Conservation (phyloP, 92 coral and sea anemone species). For the Actinostola sp. region DNA sequence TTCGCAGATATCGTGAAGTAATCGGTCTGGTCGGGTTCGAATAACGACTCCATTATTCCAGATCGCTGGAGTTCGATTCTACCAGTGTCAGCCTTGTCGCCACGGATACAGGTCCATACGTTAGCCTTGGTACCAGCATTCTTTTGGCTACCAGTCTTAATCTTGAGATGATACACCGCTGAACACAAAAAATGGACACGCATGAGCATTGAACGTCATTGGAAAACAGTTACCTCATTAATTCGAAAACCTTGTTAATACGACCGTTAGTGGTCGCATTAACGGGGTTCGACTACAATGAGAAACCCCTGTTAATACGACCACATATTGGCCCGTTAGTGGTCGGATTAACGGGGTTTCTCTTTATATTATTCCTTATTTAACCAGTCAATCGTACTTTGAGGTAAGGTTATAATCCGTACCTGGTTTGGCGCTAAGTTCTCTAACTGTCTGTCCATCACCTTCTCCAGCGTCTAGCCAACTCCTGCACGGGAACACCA, state of each 20-base stretch:
- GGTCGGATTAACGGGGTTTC: no score
- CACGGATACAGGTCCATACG: slow-evolving; percentile 90
- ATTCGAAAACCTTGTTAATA: neutral
- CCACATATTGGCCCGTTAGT: no score
- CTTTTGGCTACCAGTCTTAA: slow-evolving; percentile 86
- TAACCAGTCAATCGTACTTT: neutral
- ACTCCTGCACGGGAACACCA: slow-evolving; percentile 91
- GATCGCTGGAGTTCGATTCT: slow-evolving; percentile 82
- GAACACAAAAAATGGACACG: neutral
- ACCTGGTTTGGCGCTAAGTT: slow-evolving; percentile 86
- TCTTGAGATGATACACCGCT: slow-evolving; percentile 91
- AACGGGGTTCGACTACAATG: no score
- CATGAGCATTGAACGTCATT: neutral
- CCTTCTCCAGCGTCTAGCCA: slow-evolving; percentile 90
- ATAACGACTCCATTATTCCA: slow-evolving; percentile 81
- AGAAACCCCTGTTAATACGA: no score
- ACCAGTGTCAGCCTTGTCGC: slow-evolving; percentile 94
- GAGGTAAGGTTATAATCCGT: neutral
- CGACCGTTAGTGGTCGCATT: neutral
- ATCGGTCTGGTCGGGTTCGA: slow-evolving; percentile 96
- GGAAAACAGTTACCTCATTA: neutral
- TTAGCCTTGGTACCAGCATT: slow-evolving; percentile 89
- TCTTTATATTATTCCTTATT: no score
- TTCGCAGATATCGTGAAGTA: slow-evolving; percentile 93
- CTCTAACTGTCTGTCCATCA: slow-evolving; percentile 87